phyloP scores from a whole-genome alignment of 1,140 invertebrate genomes.

The Pseudoatta argentina region DNA sequence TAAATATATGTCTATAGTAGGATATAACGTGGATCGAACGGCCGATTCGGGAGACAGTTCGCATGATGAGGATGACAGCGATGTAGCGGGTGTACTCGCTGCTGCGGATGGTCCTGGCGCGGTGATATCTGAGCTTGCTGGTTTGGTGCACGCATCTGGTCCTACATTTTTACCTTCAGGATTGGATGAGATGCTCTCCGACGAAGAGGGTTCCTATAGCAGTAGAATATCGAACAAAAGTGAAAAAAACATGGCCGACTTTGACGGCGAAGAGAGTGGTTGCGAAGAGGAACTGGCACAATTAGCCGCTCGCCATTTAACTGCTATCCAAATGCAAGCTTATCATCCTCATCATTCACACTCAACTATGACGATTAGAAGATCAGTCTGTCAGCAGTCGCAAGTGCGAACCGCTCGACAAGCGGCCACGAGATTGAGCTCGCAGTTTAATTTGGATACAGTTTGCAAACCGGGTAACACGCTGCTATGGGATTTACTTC shows the following conservation, averaged over 20 bases:
- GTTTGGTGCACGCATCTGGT: constrained; percentile 83
- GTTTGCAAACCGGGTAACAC: constrained; percentile 96
- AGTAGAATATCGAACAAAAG: constrained; percentile 96
- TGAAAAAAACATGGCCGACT: constrained; percentile 98
- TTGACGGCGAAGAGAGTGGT: constrained; percentile 96
- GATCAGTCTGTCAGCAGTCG: constrained; percentile 79
- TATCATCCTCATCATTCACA: constrained; percentile 84
- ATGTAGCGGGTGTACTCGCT: constrained; percentile 80
- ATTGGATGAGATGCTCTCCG: constrained; percentile 90
- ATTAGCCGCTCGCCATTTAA: constrained; percentile 88
- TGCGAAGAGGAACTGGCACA: constrained; percentile 95
- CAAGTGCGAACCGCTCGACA: constrained; percentile 77
- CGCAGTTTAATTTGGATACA: constrained; percentile 91
- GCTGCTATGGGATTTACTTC: constrained; percentile 96
- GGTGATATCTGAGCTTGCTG: constrained; percentile 86
- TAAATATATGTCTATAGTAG: constrained; percentile 80
- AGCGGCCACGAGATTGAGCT: constrained; percentile 81
- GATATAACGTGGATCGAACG: constrained; percentile 73
- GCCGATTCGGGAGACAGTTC: constrained; percentile 83
- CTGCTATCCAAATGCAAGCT: constrained; percentile 85
- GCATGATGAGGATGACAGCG: constrained; percentile 84
- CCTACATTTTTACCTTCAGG: constrained; percentile 82
- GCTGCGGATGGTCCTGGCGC: constrained; percentile 81
- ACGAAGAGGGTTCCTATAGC: constrained; percentile 93
- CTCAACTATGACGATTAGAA: constrained; percentile 78